Conservation (phyloP, 2,113 vertebrate species). For the Bos javanicus region DNA sequence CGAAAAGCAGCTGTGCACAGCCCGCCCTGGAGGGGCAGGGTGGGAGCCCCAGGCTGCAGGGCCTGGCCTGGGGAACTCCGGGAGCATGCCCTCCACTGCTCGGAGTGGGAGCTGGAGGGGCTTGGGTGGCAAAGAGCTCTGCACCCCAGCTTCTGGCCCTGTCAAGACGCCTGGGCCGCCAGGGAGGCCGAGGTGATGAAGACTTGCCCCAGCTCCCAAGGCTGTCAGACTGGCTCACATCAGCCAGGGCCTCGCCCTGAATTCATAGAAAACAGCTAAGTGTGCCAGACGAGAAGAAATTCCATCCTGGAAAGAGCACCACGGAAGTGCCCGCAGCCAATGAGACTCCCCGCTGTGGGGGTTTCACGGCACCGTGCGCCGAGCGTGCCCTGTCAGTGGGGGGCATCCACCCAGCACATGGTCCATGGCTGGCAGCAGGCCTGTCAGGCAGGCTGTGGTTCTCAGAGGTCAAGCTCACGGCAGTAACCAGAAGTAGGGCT, state of each 20-base stretch:
- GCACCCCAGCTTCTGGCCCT: background rate
- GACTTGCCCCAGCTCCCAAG: background rate
- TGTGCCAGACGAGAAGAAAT: background rate
- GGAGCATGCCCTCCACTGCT: background rate
- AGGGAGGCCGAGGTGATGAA: background rate
- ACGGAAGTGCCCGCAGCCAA: background rate
- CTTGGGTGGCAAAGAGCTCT: background rate
- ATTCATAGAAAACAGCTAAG: slow-evolving; percentile 9
- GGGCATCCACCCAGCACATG: accelerated
- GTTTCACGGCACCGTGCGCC: accelerated
- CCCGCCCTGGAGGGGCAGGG: background rate
- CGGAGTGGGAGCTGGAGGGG: background rate
- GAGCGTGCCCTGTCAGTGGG: background rate
- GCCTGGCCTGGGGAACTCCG: background rate
- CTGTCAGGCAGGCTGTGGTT: background rate
- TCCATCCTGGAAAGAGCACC: slow-evolving; percentile 9
- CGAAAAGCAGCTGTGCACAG: background rate
- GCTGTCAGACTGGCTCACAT: background rate
- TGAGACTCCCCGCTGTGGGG: background rate
- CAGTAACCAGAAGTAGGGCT: background rate
- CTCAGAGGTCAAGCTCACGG: background rate
- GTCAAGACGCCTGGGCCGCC: too few relatives aligned
- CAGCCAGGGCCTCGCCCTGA: background rate
- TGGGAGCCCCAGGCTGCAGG: background rate
- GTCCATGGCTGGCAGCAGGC: background rate